These are phyloP conservation scores for Rhopalosiphum maidis DNA, from an alignment of 1,140 invertebrate species.

Conservation along the genomic window DNA sequence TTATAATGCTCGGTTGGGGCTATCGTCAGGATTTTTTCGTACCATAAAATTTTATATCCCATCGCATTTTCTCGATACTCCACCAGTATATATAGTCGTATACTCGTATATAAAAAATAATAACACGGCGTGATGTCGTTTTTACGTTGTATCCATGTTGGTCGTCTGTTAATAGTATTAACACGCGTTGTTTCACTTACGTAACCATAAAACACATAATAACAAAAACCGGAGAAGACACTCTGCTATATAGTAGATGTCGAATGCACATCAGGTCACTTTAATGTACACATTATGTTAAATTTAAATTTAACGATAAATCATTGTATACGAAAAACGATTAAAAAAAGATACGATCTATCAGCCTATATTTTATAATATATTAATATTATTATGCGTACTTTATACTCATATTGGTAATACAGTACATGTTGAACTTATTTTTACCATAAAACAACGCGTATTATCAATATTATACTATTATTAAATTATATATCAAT, in stretches of 20 bases:
- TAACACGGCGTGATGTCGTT: not conserved
- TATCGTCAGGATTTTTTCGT: not conserved
- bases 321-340: not conserved
- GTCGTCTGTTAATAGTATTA: not conserved
- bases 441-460: not conserved
- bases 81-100: not conserved
- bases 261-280: not conserved
- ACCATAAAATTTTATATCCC: not conserved
- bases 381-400: too few relatives aligned
- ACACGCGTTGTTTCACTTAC: conserved; percentile 9
- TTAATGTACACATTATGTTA: not conserved
- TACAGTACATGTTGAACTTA: not conserved
- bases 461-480: too few relatives aligned
- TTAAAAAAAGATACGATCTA: not conserved
- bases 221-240: not conserved
- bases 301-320: not conserved
- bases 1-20: not conserved
- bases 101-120: not conserved
- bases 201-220: not conserved
- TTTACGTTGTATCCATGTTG: not conserved
- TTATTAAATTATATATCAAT: not conserved
- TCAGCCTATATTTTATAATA: not conserved
- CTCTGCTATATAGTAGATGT: not conserved
- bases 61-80: not conserved
- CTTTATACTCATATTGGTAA: not conserved